Percentiles rank a stretch among this genome's conserved stretches.
Evolutionary conservation across 1,140 invertebrate genomes (phyloP).

Genomic region (Alviniconcha marisindica): DNA sequence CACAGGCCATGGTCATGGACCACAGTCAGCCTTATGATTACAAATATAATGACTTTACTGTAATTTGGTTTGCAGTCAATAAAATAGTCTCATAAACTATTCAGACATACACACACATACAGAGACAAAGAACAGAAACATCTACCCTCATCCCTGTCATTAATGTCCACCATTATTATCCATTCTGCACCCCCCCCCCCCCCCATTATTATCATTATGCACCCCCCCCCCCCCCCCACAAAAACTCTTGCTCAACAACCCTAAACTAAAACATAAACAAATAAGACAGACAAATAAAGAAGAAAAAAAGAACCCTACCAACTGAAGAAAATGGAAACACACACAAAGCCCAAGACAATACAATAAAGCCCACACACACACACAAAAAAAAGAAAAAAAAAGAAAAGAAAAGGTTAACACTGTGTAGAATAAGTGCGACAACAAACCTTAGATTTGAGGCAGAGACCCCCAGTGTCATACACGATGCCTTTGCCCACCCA

Average conservation of each 20-base stretch:
- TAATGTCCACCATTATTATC: not conserved
- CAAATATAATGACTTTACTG: no score
- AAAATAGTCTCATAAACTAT: not conserved
- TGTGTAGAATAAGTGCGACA: no score
- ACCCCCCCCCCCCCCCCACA: not conserved
- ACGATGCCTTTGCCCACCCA: constrained; percentile 96
- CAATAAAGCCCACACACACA: not conserved
- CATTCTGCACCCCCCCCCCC: not conserved
- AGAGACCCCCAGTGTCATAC: constrained; percentile 94
- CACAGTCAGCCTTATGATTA: no score
- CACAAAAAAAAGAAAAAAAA: not conserved
- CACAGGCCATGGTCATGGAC: no score
- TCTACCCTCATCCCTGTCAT: not conserved
- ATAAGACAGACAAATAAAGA: no score
- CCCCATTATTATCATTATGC: not conserved
- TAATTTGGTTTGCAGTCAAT: no score
- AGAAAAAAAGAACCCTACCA: no score
- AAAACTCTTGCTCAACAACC: no score
- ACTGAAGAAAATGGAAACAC: not conserved
- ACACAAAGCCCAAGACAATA: not conserved
- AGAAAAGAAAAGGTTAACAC: not conserved
- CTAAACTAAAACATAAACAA: not conserved
- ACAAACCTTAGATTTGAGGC: constrained; percentile 93
- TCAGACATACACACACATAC: not conserved
- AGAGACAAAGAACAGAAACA: constrained; percentile 8